These are phyloP conservation scores for Galleria mellonella DNA, from an alignment of 1,140 invertebrate genomes.

Conservation along the genomic window DNA sequence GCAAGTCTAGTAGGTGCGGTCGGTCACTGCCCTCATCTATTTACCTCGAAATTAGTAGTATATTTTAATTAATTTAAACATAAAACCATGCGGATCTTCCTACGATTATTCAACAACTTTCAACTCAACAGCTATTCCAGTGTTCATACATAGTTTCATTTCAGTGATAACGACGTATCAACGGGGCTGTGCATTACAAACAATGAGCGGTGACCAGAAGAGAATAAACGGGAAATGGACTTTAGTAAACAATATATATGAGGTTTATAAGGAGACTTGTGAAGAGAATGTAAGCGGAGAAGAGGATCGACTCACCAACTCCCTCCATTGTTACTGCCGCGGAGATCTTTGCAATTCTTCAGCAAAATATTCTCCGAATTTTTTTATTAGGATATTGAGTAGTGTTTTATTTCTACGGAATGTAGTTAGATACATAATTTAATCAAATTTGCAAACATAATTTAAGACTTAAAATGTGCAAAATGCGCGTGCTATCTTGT, in stretches of 20 bases:
- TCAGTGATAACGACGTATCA: constrained; percentile 31
- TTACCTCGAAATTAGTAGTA: too few species aligned
- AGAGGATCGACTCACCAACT: constrained; percentile 20
- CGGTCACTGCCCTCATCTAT: too few species aligned
- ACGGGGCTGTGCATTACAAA: constrained; percentile 50
- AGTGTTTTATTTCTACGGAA: too few species aligned
- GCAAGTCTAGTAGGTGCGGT: too few species aligned
- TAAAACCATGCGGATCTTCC: too few species aligned
- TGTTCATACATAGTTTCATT: constrained; percentile 12
- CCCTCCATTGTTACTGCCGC: constrained; percentile 68
- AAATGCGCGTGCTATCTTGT: too few species aligned
- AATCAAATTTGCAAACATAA: too few species aligned
- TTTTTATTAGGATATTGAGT: too few species aligned
- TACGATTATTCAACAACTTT: too few species aligned
- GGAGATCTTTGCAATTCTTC: constrained; percentile 66
- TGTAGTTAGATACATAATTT: not conserved
- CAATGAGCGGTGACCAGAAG: constrained; percentile 34
- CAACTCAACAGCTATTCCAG: too few species aligned
- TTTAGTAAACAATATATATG: constrained; percentile 29
- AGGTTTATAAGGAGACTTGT: constrained; percentile 41
- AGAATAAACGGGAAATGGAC: constrained; percentile 46
- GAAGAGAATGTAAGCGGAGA: constrained; percentile 16
- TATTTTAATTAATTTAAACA: too few species aligned
- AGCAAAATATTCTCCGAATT: not conserved
- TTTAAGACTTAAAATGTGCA: too few species aligned